Percentiles rank a stretch among this genome's conserved stretches.
Conservation (phyloP, 2,113 vertebrate genomes). For the Gila orcuttii region DNA sequence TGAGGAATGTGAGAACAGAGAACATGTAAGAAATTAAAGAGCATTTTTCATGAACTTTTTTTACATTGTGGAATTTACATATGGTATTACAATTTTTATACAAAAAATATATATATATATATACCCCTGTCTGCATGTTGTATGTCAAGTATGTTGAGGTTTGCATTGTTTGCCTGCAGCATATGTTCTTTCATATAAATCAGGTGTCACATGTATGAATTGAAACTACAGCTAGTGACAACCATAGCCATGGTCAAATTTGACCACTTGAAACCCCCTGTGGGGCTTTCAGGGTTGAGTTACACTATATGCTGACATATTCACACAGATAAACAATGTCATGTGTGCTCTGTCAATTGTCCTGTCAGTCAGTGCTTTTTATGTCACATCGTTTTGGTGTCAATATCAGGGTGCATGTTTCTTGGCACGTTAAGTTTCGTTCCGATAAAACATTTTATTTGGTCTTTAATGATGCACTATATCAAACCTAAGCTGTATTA, state of each 20-base stretch:
- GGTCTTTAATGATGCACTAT: not conserved
- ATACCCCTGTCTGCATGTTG: not conserved
- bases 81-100: too few species aligned
- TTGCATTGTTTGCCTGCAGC: slow-evolving; percentile 44
- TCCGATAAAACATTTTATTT: not conserved
- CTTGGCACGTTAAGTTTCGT: not conserved
- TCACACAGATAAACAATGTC: slow-evolving; percentile 19
- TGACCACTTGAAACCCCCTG: slow-evolving; percentile 62
- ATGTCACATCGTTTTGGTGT: slow-evolving; percentile 2
- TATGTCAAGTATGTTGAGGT: not conserved
- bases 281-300: slow-evolving; percentile 60
- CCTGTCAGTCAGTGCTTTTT: not conserved
- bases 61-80: not conserved
- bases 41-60: not conserved
- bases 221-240: slow-evolving; percentile 47
- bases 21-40: not conserved
- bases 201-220: slow-evolving; percentile 41
- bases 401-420: slow-evolving; percentile 10
- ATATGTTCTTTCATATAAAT: slow-evolving; percentile 21
- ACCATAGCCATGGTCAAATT: slow-evolving; percentile 44
- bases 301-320: slow-evolving; percentile 47
- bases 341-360: not conserved
- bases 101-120: not conserved
- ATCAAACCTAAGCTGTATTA: slow-evolving; percentile 7
- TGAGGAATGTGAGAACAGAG: not conserved